phyloP scores from a whole-genome alignment of 2,797 vertebrate species.

The Pyrocephalus nanus region DNA sequence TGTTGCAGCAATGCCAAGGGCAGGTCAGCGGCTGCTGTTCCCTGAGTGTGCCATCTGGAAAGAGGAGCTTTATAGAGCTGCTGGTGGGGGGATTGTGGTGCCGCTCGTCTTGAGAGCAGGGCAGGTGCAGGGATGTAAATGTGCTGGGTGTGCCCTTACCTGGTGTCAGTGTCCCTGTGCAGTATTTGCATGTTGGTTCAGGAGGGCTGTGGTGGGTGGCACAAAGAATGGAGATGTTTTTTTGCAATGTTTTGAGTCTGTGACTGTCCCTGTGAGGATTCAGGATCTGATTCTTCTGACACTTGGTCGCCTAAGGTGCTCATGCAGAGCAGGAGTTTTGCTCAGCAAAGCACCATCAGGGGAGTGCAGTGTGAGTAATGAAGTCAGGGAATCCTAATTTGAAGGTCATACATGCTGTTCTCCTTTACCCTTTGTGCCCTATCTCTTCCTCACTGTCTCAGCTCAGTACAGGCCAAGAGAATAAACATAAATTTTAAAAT shows the following conservation, averaged over 20 bases:
- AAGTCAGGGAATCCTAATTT: neutral
- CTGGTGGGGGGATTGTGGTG: neutral
- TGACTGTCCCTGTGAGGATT: neutral
- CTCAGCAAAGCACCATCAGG: too few species aligned
- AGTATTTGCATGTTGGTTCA: neutral
- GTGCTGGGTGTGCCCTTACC: neutral
- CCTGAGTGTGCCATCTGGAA: too few species aligned
- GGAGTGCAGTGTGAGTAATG: neutral
- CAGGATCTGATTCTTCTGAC: rapidly evolving
- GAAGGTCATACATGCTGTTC: neutral
- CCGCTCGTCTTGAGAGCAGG: neutral
- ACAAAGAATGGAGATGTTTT: neutral
- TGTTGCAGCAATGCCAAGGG: too few species aligned
- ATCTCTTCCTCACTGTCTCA: neutral
- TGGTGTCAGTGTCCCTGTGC: neutral
- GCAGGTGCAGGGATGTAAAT: constrained; percentile 27
- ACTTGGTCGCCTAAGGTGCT: rapidly evolving
- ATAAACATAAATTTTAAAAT: neutral
- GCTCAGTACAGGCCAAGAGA: neutral
- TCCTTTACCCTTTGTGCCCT: neutral
- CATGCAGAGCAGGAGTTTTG: neutral
- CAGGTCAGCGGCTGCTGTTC: too few species aligned
- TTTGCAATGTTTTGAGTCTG: too few species aligned
- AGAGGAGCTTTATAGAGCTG: neutral
- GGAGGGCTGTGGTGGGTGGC: neutral